Evolutionary conservation across 2,113 vertebrate species (phyloP), one percentile per base, ranked within the genome.

Genomic region (Tauraco erythrolophus): DNA sequence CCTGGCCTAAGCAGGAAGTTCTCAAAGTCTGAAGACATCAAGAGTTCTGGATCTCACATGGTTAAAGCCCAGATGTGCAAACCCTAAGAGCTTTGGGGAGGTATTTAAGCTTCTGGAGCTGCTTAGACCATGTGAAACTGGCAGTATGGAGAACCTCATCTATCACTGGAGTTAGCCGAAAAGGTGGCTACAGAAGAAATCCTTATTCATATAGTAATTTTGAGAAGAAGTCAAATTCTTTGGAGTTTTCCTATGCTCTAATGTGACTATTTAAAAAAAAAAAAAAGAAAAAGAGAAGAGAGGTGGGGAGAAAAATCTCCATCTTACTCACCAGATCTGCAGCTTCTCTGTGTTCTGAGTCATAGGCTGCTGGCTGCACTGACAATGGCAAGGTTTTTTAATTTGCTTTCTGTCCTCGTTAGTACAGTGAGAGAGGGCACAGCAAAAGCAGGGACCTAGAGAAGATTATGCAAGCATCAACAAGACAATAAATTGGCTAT

Each of bases 361-460:
- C 92, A 91, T 78, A 95, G 89, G 89, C 80, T 96, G 46, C 94
- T 95, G 88, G 86, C 94, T 92, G 85, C 50, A 87, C 41, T 72
- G 72, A 61, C 79, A 94, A 79, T 75, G 61, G 92, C 43, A 89
- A 75, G 33, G 37, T 35, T 41, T 86, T 92, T 57, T 14, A 92
- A 91, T 91, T 92, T 94, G 51, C 76, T 96, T 95, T 91, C 88
- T 74, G 10, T n/a, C 43, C 94, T 87, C 4, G 2, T 94, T 94
- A 92, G 61, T 81, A 87, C 64, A 81, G 51, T 91, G 92, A 86
- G 22, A 96, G 33, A 60, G 50, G 83, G 14, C 48, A 78, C 46
- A 89, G 72, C 25, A 71, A 94, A 92, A 64, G 28, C 33, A 41
- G 41, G 45, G 64, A 64, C 27, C 56, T 66, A 72, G 74, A 45